Evolutionary conservation across 2,113 vertebrate genomes (phyloP).

Genomic region (Nannobrachium achirus): DNA sequence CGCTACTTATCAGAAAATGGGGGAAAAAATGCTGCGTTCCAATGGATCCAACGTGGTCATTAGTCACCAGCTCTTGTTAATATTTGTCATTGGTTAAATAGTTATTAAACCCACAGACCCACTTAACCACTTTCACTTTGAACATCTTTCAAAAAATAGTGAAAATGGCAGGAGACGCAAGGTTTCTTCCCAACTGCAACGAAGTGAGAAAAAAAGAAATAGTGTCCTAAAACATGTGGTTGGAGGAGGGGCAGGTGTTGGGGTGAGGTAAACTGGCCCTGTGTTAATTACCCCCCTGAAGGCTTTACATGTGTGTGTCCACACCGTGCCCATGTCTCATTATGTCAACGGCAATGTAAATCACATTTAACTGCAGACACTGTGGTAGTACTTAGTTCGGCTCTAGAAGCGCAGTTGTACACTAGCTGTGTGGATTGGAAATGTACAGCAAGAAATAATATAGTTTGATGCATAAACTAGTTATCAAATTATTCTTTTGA

Average conservation of each 20-base stretch:
- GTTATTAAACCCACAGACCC: too few species aligned
- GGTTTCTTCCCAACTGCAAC: background rate
- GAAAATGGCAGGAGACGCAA: too few species aligned
- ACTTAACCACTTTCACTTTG: too few species aligned
- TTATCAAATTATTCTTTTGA: too few species aligned
- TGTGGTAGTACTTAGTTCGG: background rate
- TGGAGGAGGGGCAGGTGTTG: constrained; percentile 27
- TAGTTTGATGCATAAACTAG: background rate
- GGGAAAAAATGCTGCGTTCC: too few species aligned
- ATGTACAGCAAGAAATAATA: background rate
- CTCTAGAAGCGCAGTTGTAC: constrained; percentile 3
- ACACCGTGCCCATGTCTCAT: constrained; percentile 50
- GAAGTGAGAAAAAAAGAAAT: constrained; percentile 20
- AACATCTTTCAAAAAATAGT: too few species aligned
- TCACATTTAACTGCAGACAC: constrained; percentile 20
- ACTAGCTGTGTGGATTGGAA: background rate
- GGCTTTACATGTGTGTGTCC: constrained; percentile 35
- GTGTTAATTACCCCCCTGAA: constrained; percentile 61
- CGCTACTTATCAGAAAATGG: too few species aligned
- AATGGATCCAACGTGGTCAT: too few species aligned
- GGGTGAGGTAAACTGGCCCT: constrained; percentile 41
- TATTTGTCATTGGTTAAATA: too few species aligned
- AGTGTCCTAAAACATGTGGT: constrained; percentile 2
- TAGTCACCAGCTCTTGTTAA: too few species aligned
- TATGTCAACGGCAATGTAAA: constrained; percentile 44